Evolutionary conservation across 2,797 vertebrate genomes (phyloP), one percentile per base, ranked within the genome.

Genomic region (Tapera naevia): DNA sequence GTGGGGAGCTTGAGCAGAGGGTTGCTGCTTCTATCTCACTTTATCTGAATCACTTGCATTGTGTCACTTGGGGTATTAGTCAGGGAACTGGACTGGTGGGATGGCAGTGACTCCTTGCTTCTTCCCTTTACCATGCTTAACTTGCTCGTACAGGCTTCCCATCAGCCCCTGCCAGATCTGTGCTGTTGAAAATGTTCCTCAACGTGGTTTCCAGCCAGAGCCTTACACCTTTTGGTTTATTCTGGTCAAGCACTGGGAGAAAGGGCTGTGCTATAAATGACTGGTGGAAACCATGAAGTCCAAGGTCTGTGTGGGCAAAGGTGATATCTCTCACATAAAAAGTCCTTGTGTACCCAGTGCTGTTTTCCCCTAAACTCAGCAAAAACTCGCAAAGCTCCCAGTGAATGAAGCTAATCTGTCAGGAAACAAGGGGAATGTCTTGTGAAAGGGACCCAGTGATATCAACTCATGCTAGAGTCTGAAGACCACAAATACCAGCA

Each of bases 1-100:
- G 28, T 22, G 46, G 41, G 9, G 21, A 53, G 10, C 37, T 61
- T 0, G 0, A 69, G 54, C 11, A 86, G 41, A 39, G 2, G 5
- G 23, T 2, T 48, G 33, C 22, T 70, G 9, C 23, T 67, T 86
- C 57, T 23, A 27, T 28, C 28, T 11, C 25, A n/a, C 23, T 30
- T 46, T 75, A 0, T 0, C 33, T 81, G 84, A 83, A 51, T 91
- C 66, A 92, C 25, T 45, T 46, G 6, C 21, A 6, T 43, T 7
- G 3, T 89, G 54, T 39, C 41, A 81, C 7, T 7, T 9, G 3
- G 11, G 11, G 50, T 48, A 45, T 90, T 86, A 78, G 27, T 76
- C 73, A 88, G 16, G 24, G 23, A 91, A 30, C 37, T 61, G 41
- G 57, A 58, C 28, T 43, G 54, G 48, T 6, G 13, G 19, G 7